Conservation (phyloP, 2,888 invertebrate species). For the Geophilus truncorum region DNA sequence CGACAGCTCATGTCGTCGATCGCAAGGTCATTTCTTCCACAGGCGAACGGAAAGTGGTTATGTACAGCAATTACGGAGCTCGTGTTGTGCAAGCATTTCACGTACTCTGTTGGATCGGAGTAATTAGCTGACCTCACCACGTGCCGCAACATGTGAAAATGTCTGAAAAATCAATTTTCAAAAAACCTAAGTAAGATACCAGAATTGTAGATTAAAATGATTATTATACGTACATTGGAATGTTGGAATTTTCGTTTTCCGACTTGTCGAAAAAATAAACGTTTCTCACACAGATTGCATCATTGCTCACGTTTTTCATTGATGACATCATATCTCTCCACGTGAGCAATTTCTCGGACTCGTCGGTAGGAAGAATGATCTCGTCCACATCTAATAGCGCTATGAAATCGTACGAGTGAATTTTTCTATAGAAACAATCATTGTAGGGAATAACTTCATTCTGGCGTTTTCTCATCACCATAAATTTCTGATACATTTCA, state of each 20-base stretch:
- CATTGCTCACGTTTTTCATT: slow-evolving; percentile 59
- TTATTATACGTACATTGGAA: background rate
- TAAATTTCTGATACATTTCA: slow-evolving; percentile 81
- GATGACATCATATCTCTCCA: slow-evolving; percentile 72
- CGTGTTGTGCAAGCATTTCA: slow-evolving; percentile 90
- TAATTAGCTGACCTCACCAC: slow-evolving; percentile 84
- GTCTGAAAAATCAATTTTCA: too few species aligned
- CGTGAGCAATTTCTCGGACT: slow-evolving; percentile 56
- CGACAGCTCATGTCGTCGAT: slow-evolving; percentile 57
- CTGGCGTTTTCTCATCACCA: slow-evolving; percentile 89
- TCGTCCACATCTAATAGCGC: slow-evolving; percentile 89
- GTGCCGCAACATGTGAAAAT: slow-evolving; percentile 58
- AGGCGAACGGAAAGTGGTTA: slow-evolving; percentile 87
- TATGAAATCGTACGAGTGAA: slow-evolving; percentile 82
- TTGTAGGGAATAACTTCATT: slow-evolving; percentile 95
- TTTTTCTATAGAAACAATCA: slow-evolving; percentile 88
- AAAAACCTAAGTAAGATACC: background rate
- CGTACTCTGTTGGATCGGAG: slow-evolving; percentile 86
- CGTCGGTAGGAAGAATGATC: slow-evolving; percentile 83
- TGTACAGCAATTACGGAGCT: slow-evolving; percentile 81
- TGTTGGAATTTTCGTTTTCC: background rate
- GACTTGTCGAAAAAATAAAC: slow-evolving; percentile 83
- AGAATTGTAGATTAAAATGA: background rate
- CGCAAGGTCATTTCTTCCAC: slow-evolving; percentile 58
- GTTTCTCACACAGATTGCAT: slow-evolving; percentile 82